A percentile compares a stretch with the other conserved stretches of the same genome.
Conservation (phyloP, 2,888 invertebrate species). For the Alloplasta piceator region DNA sequence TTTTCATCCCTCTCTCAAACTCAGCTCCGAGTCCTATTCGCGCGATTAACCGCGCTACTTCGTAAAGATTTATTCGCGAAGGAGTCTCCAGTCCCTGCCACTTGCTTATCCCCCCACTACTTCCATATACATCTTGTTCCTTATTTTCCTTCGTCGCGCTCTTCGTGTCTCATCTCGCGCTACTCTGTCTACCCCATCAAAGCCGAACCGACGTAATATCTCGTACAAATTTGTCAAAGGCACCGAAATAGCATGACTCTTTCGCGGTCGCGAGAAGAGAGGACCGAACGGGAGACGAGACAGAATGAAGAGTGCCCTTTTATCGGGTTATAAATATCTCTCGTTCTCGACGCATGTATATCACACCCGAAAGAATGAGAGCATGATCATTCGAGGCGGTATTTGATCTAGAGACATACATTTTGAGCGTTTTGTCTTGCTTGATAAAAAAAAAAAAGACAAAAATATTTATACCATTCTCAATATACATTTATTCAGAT, state of each 20-base stretch:
- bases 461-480: too few species aligned
- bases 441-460: too few species aligned
- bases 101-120: conserved; percentile 28
- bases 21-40: conserved; percentile 12
- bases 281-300: conserved; percentile 8
- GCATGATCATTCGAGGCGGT: too few species aligned
- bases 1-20: background rate
- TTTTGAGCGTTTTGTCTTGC: too few species aligned
- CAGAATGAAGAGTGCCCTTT: conserved; percentile 59
- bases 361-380: too few species aligned
- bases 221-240: conserved; percentile 65
- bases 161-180: background rate
- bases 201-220: conserved; percentile 61
- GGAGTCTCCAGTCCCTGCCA: conserved; percentile 41
- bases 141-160: conserved; percentile 30
- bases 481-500: too few species aligned
- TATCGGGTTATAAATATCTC: conserved; percentile 63
- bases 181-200: conserved; percentile 53
- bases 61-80: conserved; percentile 60
- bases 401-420: too few species aligned
- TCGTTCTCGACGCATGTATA: conserved; percentile 24
- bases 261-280: conserved; percentile 41
- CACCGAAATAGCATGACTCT: conserved; percentile 63
- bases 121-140: background rate
- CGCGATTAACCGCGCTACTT: conserved; percentile 47